These are phyloP conservation scores for Sebastes nivosus DNA, from an alignment of 2,797 vertebrate species.

Conservation along the genomic window DNA sequence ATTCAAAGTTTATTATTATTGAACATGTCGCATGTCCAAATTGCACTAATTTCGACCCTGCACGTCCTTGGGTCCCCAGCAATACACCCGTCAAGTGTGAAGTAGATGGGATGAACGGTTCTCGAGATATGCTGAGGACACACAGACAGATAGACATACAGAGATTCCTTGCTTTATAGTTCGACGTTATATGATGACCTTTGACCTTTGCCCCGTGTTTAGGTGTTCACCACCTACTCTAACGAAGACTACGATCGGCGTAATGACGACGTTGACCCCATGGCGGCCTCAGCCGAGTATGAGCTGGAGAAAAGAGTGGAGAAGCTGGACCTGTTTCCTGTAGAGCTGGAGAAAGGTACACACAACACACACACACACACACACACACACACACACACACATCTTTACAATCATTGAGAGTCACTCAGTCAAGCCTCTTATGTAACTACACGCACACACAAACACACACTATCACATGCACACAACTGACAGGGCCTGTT, in stretches of 20 bases:
- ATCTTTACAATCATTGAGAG: slow-evolving; percentile 23
- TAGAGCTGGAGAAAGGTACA: slow-evolving; percentile 95
- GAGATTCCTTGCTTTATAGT: no score
- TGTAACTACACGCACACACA: slow-evolving; percentile 31
- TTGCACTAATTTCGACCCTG: no score
- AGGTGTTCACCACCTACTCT: slow-evolving; percentile 98
- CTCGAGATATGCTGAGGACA: no score
- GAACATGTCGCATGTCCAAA: no score
- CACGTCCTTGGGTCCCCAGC: no score
- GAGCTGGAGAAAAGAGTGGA: slow-evolving; percentile 98
- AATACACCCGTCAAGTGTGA: no score
- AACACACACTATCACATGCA: slow-evolving; percentile 7
- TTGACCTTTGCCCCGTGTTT: slow-evolving; percentile 2
- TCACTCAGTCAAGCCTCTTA: slow-evolving; percentile 64
- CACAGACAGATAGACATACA: no score
- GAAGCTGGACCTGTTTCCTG: slow-evolving; percentile 94
- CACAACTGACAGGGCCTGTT: slow-evolving; percentile 22
- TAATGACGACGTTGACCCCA: slow-evolving; percentile 96
- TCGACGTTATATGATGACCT: not conserved
- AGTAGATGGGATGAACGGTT: no score
- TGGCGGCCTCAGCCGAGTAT: slow-evolving; percentile 97
- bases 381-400: not conserved
- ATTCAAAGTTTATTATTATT: no score
- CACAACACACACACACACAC: not conserved
- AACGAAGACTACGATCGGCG: slow-evolving; percentile 96